Evolutionary conservation across 2,888 invertebrate species (phyloP), one percentile per base, ranked within the genome.

Genomic region (Scaptodrosophila latifasciaeformis): DNA sequence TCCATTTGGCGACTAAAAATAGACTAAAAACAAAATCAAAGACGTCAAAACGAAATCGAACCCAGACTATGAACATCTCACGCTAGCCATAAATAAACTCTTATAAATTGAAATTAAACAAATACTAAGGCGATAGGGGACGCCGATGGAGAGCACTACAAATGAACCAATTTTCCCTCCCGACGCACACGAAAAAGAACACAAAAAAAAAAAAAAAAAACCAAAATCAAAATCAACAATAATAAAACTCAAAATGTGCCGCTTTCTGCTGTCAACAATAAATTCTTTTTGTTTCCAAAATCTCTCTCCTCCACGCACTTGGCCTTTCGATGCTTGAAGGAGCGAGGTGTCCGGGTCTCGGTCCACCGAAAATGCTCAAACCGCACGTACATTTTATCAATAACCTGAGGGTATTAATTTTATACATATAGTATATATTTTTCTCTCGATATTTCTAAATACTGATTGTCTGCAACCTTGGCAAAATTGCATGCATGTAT

Each of bases 311-410:
- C 15, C n/a, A 29, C 35, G 18, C 7, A 21, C 19, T 42, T 3
- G 34, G n/a, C 19, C 7, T n/a, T 21, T 9, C 10, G n/a, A n/a
- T n/a, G n/a, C n/a, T n/a, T n/a, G n/a, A n/a, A n/a, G n/a, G n/a
- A n/a, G n/a, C n/a, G n/a, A n/a, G n/a, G n/a, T n/a, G n/a, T 15
- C 12, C 13, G 30, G 39, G 46, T 49, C 35, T 7, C n/a, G n/a
- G n/a, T n/a, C n/a, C n/a, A 10, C 24, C 9, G 39, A 47, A 57
- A 57, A 48, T 64, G 48, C 52, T 45, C 45, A 49, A 35, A 17
- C 24, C 37, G 49, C 68, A 67, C 68, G 68, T 75, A 75, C 50
- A 42, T 49, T 53, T 75, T 70, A 75, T 70, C 71, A 62, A 70
- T 53, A 48, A 34, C 49, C 62, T 10, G 34, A 24, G 55, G 46